Conservation (phyloP, 2,113 vertebrate species). For the Malaclemys terrapin region DNA sequence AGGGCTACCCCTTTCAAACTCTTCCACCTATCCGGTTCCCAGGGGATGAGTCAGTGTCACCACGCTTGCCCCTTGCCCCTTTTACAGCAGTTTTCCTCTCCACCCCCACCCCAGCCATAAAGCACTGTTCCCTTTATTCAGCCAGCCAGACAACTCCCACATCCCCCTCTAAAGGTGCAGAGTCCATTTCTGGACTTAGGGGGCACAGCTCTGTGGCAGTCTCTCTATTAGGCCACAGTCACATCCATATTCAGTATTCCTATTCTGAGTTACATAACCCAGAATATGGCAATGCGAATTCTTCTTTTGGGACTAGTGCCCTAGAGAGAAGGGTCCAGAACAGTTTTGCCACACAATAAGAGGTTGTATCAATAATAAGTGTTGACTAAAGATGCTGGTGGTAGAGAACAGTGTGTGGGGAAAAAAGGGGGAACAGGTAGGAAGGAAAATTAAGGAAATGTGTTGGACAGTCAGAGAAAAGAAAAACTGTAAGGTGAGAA, state of each 20-base stretch:
- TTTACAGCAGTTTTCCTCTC: too few relatives aligned
- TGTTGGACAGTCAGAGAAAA: background rate
- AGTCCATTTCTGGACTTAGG: background rate
- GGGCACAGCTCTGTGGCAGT: background rate
- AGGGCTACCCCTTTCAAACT: too few relatives aligned
- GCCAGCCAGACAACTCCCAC: too few relatives aligned
- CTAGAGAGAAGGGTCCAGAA: background rate
- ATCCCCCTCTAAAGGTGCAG: too few relatives aligned
- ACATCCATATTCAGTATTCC: background rate
- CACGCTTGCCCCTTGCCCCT: too few relatives aligned
- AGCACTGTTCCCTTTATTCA: too few relatives aligned
- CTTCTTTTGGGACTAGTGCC: background rate
- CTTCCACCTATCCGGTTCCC: too few relatives aligned
- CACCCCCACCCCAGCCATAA: too few relatives aligned
- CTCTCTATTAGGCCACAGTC: background rate
- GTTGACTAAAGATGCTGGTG: background rate
- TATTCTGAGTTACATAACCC: background rate
- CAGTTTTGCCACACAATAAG: background rate
- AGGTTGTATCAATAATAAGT: background rate
- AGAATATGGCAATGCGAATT: background rate
- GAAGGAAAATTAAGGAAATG: background rate
- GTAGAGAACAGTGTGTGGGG: background rate
- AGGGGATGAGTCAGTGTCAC: too few relatives aligned
- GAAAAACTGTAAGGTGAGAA: background rate
- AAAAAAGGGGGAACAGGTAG: background rate